Base-by-base conservation (phyloP, 2,113 vertebrate genomes). In the Chaetorhynchus papuensis region DNA sequence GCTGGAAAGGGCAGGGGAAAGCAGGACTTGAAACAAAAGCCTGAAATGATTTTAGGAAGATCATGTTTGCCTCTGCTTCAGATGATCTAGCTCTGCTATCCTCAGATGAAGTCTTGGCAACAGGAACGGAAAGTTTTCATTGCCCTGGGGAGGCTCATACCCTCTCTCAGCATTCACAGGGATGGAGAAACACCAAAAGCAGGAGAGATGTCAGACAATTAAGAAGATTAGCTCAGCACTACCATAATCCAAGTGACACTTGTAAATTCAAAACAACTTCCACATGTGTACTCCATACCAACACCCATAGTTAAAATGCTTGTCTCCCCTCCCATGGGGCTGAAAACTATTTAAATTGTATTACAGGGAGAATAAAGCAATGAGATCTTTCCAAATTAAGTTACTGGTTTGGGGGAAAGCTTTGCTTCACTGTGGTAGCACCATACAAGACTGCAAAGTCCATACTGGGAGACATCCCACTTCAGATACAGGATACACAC, bases 101-200 rank as follows among this genome's bases (percentile, higher is more conserved):
- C 90, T 95, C 74, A 64, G 89, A 74, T 77, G 61, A 97, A 93
- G 89, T 41, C 44, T 89, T 98, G 98, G 98, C 98, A 97, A 66
- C 37, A 68, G 13, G 81, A 90, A 87, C 10, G 97, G 98, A 98
- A 98, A 98, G 97, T 97, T 94, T 96, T 76, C 93, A 91, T 92
- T 23, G 60, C 85, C 89, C 89, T 93, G 66, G 95, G 84, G 68
- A 92, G 84, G 37, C 77, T 80, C 41, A 57, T 69, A 87, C 56
- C 69, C 82, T 87, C 79, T 45, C 86, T 85, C 56, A 88, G 82
- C 54, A 79, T 89, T 80, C 81, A 83, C 61, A 78, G 82, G 92
- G 66, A 95, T 79, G 79, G 85, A 94, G 90, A 89, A 8, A 82
- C 83, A 96, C 35, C 72, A 96, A 93, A 93, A 93, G 60, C 91